A percentile compares a stretch with the other conserved stretches of the same genome.
These are phyloP conservation scores for Lamellibrachia satsuma DNA, from an alignment of 2,888 invertebrate genomes.

Conservation along the genomic window DNA sequence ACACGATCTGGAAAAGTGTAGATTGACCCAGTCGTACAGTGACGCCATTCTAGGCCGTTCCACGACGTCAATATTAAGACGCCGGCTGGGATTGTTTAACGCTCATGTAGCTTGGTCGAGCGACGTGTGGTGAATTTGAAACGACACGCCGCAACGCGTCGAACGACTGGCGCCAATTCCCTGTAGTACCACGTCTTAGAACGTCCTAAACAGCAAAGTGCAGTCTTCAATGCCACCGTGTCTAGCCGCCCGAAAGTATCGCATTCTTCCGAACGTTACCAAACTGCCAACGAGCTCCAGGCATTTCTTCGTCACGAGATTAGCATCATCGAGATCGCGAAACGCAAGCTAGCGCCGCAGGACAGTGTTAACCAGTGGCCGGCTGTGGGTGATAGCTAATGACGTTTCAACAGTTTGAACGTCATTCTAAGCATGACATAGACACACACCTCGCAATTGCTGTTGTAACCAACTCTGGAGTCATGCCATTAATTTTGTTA, in stretches of 20 bases:
- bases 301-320: not conserved
- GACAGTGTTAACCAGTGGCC: not conserved
- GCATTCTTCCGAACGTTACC: not conserved
- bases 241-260: not conserved
- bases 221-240: not conserved
- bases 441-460: no score
- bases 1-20: not conserved
- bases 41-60: not conserved
- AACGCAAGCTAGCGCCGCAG: not conserved
- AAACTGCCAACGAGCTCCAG: not conserved
- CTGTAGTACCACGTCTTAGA: not conserved
- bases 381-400: not conserved
- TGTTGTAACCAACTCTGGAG: no score
- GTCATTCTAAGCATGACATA: not conserved
- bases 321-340: not conserved
- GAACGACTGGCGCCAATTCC: not conserved
- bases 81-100: not conserved
- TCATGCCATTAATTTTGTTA: no score
- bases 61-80: not conserved
- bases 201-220: not conserved
- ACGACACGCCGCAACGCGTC: not conserved
- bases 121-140: not conserved
- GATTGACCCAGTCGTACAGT: no score
- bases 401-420: not conserved
- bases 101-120: not conserved